These are phyloP conservation scores for Epistrophe grossulariae DNA, from an alignment of 2,888 invertebrate genomes.

Conservation along the genomic window DNA sequence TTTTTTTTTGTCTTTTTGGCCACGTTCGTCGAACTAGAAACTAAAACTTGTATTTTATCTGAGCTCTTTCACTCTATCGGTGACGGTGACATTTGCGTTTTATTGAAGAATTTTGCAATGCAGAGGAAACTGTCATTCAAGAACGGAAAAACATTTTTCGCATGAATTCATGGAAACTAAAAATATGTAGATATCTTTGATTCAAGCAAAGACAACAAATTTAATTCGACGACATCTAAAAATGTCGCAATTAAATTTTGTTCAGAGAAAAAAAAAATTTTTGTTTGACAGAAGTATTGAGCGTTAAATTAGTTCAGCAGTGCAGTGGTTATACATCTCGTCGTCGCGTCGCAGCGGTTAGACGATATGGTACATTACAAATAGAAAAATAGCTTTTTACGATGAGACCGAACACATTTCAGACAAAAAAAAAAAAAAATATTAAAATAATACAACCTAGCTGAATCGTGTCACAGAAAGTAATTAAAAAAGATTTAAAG, in stretches of 20 bases:
- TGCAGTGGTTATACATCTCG: not conserved
- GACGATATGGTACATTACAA: not conserved
- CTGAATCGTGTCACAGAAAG: not conserved
- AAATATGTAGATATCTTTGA: not conserved
- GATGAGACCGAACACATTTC: not conserved
- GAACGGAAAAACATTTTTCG: constrained; percentile 29
- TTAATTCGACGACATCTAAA: not conserved
- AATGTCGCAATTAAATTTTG: constrained; percentile 25
- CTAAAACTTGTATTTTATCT: not conserved
- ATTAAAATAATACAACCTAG: not conserved
- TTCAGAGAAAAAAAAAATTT: not conserved
- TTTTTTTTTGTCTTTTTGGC: constrained; percentile 5
- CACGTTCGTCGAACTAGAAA: constrained; percentile 18
- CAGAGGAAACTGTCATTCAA: constrained; percentile 25
- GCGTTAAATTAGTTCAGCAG: constrained; percentile 25
- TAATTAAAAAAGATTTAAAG: constrained; percentile 17
- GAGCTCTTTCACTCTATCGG: constrained; percentile 9
- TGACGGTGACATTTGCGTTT: constrained; percentile 53
- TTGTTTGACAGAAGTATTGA: constrained; percentile 1
- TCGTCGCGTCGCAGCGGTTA: too few relatives aligned
- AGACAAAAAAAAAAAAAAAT: not conserved
- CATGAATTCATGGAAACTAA: constrained; percentile 28
- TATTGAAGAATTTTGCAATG: constrained; percentile 17
- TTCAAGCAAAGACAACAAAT: not conserved
- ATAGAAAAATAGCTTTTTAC: not conserved